Conservation (phyloP, 2,797 vertebrate species). For the Lates japonicus region DNA sequence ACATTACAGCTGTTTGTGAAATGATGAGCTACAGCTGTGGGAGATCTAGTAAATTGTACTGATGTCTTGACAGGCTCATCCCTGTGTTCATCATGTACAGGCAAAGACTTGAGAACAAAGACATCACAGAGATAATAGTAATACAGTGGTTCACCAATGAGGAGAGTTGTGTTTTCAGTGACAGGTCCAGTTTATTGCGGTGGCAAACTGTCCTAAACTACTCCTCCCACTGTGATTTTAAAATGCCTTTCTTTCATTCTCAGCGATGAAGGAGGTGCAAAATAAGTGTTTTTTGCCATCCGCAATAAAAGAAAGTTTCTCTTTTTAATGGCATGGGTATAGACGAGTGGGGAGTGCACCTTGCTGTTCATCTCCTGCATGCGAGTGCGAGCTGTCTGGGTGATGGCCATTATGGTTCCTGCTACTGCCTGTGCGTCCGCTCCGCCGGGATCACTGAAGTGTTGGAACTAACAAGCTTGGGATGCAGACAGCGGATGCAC, state of each 20-base stretch:
- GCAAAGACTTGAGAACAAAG: conserved; percentile 62
- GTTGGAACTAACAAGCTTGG: conserved; percentile 88
- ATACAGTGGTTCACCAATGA: conserved; percentile 56
- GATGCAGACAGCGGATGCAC: conserved; percentile 85
- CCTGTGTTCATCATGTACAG: conserved; percentile 40
- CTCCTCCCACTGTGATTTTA: conserved; percentile 80
- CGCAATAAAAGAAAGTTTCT: conserved; percentile 81
- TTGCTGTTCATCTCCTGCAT: conserved; percentile 79
- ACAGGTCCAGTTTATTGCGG: conserved; percentile 67
- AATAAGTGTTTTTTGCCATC: conserved; percentile 80
- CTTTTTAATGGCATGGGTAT: conserved; percentile 76
- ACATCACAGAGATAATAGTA: conserved; percentile 60
- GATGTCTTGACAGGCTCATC: conserved; percentile 56
- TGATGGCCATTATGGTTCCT: conserved; percentile 85
- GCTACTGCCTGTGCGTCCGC: conserved; percentile 76
- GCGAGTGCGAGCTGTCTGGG: conserved; percentile 78
- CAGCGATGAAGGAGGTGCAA: conserved; percentile 66
- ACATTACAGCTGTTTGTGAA: conserved; percentile 20
- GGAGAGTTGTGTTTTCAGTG: conserved; percentile 51
- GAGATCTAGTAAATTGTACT: conserved; percentile 58
- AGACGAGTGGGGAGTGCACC: conserved; percentile 76
- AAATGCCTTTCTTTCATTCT: conserved; percentile 77
- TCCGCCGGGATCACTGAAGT: conserved; percentile 85
- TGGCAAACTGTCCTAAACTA: conserved; percentile 72
- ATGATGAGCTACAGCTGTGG: conserved; percentile 45